Evolutionary conservation across 2,888 invertebrate species (phyloP).

Genomic region (Drosophila helvetica): DNA sequence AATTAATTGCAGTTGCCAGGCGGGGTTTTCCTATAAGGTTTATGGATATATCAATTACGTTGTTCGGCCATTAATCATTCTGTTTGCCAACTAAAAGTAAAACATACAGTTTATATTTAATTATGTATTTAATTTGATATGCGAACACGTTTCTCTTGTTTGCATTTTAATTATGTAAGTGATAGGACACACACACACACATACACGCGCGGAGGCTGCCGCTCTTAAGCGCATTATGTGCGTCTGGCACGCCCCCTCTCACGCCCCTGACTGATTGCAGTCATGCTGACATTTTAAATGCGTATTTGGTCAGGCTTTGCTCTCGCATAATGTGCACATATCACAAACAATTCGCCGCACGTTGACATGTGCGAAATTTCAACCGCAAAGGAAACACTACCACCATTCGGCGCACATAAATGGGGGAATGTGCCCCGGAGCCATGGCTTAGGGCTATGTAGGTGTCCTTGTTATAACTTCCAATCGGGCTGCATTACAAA

Average conservation of each 20-base stretch:
- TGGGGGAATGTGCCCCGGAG: constrained; percentile 6
- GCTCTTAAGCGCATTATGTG: constrained; percentile 24
- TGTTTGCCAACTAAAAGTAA: not conserved
- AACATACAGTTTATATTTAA: not conserved
- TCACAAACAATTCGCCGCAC: constrained; percentile 61
- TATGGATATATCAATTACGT: constrained; percentile 2
- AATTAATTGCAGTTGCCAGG: constrained; percentile 56
- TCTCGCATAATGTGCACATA: constrained; percentile 14
- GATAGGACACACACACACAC: not conserved
- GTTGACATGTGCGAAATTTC: constrained; percentile 55
- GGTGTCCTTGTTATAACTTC: constrained; percentile 2
- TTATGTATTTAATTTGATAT: not conserved
- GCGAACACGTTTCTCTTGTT: constrained; percentile 1
- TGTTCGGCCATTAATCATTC: constrained; percentile 4
- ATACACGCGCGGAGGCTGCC: not conserved
- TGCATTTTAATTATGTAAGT: constrained; percentile 22
- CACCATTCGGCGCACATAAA: constrained; percentile 5
- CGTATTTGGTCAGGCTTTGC: constrained; percentile 1
- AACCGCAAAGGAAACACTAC: constrained; percentile 28
- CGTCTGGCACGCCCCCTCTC: not conserved
- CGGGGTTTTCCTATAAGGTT: not conserved
- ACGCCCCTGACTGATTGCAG: constrained; percentile 1
- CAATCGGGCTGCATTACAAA: constrained; percentile 10
- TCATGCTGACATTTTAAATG: constrained; percentile 32
- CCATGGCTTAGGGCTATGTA: constrained; percentile 4